Base-by-base conservation (phyloP, 2,888 invertebrate species). In the Linyphia triangularis region DNA sequence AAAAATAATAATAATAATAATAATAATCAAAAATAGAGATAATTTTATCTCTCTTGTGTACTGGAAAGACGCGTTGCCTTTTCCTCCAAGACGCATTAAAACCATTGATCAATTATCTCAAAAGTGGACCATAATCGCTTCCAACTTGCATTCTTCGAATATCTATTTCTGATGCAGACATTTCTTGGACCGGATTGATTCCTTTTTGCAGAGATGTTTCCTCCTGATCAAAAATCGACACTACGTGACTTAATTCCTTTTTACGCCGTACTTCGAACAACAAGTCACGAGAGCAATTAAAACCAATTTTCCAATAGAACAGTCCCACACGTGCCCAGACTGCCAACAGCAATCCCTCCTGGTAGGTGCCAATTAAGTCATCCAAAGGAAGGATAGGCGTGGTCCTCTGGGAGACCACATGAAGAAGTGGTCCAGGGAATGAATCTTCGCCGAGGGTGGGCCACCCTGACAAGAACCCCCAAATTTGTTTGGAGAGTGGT, bases 281-380 rank as follows among this genome's bases (percentile, higher is more conserved):
- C n/a, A 22, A 26, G 61, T 81, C 81, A 59, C 59, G 81, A 81
- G 81, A 72, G 61, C 78, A 85, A 85, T 85, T 85, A 85, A 85
- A 85, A 85, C 78, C 70, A 85, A 85, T 85, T 70, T 40, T 43
- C 63, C 40, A 33, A 67, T 79, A 26, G 24, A 59, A 22, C 43
- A 16, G 3, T 33, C 40, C 26, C 22, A 63, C 85, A 30, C 85
- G 78, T 85, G 85, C 75, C 78, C 24, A 9, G 85, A 72, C 70
- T 85, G 40, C 51, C 16, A 19, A 63, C 57, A 22, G 16, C 61
- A 13, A 57, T 79, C 63, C 51, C 51, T 13, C 19, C 6, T 22
- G 13, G 24, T 61, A 85, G 85, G 85, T 79, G 85, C 85, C 85
- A 85, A 85, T 85, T 85, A 85, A 85, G 85, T 85, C 63, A 79